Conservation (phyloP, 2,888 invertebrate genomes). For the Aleiodes testaceus region DNA sequence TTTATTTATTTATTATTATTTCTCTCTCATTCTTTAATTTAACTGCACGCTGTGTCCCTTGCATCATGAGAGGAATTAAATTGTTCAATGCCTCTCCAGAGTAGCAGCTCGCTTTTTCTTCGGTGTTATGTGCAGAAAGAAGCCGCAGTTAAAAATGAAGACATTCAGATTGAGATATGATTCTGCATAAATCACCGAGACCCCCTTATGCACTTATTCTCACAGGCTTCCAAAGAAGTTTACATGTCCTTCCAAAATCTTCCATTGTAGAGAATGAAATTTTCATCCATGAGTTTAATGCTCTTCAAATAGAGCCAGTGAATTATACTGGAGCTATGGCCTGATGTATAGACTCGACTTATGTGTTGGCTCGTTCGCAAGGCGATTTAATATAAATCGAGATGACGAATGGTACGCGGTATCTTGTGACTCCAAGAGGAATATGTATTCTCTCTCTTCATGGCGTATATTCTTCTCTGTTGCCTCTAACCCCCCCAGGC, state of each 20-base stretch:
- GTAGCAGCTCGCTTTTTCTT: constrained; percentile 35
- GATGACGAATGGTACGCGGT: constrained; percentile 69
- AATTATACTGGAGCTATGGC: constrained; percentile 23
- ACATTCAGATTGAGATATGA: constrained; percentile 71
- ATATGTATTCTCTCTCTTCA: constrained; percentile 57
- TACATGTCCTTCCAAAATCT: background rate
- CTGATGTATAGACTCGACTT: constrained; percentile 4
- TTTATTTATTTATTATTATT: constrained; percentile 16
- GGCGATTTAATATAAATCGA: constrained; percentile 70
- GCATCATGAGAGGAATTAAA: constrained; percentile 42
- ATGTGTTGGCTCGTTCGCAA: constrained; percentile 63
- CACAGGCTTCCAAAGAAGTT: background rate
- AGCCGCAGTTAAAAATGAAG: constrained; percentile 68
- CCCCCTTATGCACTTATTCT: constrained; percentile 50
- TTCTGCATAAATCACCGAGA: constrained; percentile 69
- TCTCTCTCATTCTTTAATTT: constrained; percentile 4
- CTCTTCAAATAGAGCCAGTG: background rate
- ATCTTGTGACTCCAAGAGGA: constrained; percentile 61
- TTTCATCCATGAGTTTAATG: background rate
- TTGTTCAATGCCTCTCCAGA: constrained; percentile 22
- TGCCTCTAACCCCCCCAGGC: constrained; percentile 56
- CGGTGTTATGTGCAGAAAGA: constrained; percentile 45
- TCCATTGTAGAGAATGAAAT: background rate
- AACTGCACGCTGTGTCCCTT: background rate
- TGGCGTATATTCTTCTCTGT: background rate